Conservation (phyloP, 2,113 vertebrate genomes). For the Odocoileus hemionus region DNA sequence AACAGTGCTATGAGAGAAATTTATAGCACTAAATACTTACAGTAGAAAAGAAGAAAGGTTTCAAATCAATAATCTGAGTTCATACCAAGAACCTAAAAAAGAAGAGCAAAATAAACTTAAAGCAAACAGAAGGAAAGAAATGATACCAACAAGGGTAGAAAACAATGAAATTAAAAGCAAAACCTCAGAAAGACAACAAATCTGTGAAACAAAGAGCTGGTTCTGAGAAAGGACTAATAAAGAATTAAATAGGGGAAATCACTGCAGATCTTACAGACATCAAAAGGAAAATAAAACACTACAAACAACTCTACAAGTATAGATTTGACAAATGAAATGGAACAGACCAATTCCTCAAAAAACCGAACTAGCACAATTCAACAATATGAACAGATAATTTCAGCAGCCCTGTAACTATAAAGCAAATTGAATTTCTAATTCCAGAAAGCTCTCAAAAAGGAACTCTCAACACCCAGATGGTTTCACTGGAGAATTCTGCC, state of each 20-base stretch:
- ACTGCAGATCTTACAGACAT: no score
- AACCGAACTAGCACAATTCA: neutral
- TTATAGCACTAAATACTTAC: neutral
- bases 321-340: neutral
- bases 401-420: neutral
- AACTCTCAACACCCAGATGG: neutral
- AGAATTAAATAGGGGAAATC: neutral
- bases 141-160: neutral
- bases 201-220: neutral
- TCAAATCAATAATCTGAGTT: neutral
- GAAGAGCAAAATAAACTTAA: neutral
- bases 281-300: neutral
- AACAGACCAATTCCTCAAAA: neutral
- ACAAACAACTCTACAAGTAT: fast-evolving
- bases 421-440: neutral
- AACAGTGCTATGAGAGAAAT: no score
- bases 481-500: neutral
- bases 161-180: neutral
- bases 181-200: neutral
- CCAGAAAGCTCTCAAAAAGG: neutral
- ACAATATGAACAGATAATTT: no score
- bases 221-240: neutral
- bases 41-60: neutral
- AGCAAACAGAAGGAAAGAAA: neutral
- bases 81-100: neutral